Evolutionary conservation across 2,888 invertebrate species (phyloP).

Genomic region (Nomada ferruginata): DNA sequence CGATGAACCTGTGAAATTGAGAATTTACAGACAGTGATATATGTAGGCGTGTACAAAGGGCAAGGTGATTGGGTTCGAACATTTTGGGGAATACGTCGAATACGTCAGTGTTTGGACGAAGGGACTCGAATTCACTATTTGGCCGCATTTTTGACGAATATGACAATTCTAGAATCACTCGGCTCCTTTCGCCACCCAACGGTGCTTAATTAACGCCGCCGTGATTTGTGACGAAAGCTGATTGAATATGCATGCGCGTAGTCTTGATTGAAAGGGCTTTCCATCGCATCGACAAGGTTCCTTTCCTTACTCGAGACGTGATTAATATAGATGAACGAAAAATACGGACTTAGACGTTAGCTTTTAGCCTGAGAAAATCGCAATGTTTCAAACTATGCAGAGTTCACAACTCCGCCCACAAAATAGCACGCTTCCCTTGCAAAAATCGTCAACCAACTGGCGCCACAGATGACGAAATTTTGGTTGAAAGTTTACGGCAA

Average conservation of each 20-base stretch:
- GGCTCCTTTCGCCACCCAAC: slow-evolving; percentile 14
- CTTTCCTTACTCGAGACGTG: background rate
- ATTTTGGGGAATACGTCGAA: slow-evolving; percentile 5
- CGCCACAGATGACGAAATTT: slow-evolving; percentile 20
- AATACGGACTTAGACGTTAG: too few species aligned
- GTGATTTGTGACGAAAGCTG: slow-evolving; percentile 27
- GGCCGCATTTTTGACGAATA: slow-evolving; percentile 23
- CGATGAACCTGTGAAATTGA: too few species aligned
- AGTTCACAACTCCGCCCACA: slow-evolving; percentile 14
- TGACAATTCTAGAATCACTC: slow-evolving; percentile 32
- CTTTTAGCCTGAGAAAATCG: too few species aligned
- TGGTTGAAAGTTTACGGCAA: background rate
- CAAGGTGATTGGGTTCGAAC: slow-evolving; percentile 6
- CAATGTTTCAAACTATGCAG: too few species aligned
- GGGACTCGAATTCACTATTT: background rate
- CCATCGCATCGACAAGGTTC: background rate
- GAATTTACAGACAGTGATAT: too few species aligned
- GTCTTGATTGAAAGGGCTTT: slow-evolving; percentile 5
- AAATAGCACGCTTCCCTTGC: background rate
- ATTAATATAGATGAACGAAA: background rate
- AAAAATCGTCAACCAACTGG: slow-evolving; percentile 2
- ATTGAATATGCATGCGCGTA: slow-evolving; percentile 32
- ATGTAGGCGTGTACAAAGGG: background rate
- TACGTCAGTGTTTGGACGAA: background rate
- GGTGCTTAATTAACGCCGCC: slow-evolving; percentile 55